Evolutionary conservation across 2,113 vertebrate species (phyloP).

Genomic region (Oreotrochilus melanogaster): DNA sequence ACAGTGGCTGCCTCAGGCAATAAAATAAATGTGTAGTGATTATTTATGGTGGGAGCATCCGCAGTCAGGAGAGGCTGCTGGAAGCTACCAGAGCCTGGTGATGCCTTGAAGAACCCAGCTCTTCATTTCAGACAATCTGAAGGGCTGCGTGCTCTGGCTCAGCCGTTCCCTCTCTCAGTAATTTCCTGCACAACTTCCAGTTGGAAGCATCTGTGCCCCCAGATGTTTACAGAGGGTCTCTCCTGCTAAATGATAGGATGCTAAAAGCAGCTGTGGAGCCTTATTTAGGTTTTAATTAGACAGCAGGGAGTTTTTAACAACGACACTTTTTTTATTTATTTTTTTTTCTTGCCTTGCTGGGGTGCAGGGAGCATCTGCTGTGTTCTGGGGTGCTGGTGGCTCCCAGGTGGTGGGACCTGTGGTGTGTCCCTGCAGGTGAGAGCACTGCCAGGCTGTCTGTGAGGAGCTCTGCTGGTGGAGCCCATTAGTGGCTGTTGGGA

Average conservation of each 20-base stretch:
- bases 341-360: no score
- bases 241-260: neutral
- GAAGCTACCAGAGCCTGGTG: neutral
- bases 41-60: slow-evolving; percentile 40
- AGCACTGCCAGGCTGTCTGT: fast-evolving
- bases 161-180: neutral
- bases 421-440: neutral
- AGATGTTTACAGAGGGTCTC: neutral
- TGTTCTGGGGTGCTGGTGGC: fast-evolving
- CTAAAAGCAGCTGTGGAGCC: neutral
- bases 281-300: neutral
- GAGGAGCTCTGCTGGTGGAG: neutral
- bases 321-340: fast-evolving
- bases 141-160: neutral
- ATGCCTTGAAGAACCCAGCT: neutral
- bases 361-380: fast-evolving
- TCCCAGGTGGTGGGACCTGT: neutral
- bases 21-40: slow-evolving; percentile 2
- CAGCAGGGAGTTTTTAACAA: neutral
- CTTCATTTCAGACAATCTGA: neutral
- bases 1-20: neutral
- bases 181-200: neutral
- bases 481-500: neutral
- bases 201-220: neutral
- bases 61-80: neutral